Evolutionary conservation across 2,888 invertebrate genomes (phyloP).

Genomic region (Campaea margaritaria): DNA sequence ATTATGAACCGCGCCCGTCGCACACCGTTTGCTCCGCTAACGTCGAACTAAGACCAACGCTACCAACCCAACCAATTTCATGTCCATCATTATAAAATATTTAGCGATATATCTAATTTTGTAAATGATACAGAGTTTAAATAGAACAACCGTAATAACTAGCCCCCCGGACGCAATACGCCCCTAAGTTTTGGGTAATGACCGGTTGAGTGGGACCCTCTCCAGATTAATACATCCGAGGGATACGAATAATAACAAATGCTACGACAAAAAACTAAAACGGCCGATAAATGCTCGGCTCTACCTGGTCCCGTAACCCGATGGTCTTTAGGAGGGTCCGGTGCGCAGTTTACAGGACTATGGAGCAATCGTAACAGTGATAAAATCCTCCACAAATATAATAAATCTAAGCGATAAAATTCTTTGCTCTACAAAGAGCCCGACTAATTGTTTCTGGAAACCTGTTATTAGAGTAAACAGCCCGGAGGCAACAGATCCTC

Average conservation of each 20-base stretch:
- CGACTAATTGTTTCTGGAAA: conserved; percentile 78
- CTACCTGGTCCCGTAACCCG: conserved; percentile 70
- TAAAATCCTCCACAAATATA: conserved; percentile 80
- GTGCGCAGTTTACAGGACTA: conserved; percentile 31
- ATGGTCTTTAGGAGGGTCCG: conserved; percentile 56
- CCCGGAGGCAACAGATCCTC: conserved; percentile 52
- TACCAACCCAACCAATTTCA: conserved; percentile 69
- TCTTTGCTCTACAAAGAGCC: conserved; percentile 71
- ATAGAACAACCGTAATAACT: conserved; percentile 82
- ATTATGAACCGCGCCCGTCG: conserved; percentile 57
- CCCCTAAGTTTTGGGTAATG: conserved; percentile 82
- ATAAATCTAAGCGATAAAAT: conserved; percentile 81
- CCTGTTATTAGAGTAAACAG: conserved; percentile 72
- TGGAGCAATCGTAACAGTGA: conserved; percentile 67
- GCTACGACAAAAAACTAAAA: conserved; percentile 80
- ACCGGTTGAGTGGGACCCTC: conserved; percentile 76
- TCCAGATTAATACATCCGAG: conserved; percentile 82
- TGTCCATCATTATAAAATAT: conserved; percentile 82
- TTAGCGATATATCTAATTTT: conserved; percentile 83
- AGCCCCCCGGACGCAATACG: conserved; percentile 81
- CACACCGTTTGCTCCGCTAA: conserved; percentile 58
- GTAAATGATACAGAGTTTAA: conserved; percentile 81
- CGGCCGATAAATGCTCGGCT: conserved; percentile 76
- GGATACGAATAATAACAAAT: conserved; percentile 80
- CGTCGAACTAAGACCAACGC: conserved; percentile 54